Evolutionary conservation across 2,113 vertebrate species (phyloP), one percentile per base, ranked within the genome.

Genomic region (Eclectus roratus): DNA sequence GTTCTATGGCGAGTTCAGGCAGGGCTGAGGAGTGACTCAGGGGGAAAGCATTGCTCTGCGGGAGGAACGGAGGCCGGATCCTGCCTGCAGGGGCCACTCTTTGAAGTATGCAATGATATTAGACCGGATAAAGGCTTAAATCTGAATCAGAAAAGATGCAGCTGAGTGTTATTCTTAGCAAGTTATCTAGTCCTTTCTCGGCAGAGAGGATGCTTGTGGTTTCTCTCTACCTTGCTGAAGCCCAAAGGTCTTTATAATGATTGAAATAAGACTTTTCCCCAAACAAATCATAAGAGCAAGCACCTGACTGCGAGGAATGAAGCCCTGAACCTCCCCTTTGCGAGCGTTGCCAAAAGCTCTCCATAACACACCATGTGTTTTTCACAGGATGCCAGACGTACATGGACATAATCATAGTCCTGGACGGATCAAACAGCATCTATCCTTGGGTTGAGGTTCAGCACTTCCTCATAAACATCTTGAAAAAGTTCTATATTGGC

Each of bases 401-500:
- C 97, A 99, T 99, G 99, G 99, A 99, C 96, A 99, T 99, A 20
- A 96, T 99, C 87, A 99, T 99, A 3, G 99, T 99, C 25, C 97
- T 99, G 97, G 99, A 99, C 4, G 99, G 99, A 19, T 99, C 99
- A 73, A 99, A 99, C 97, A 99, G 99, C 96, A 99, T 99, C 65
- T 99, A 99, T 53, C 99, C 99, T 2, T 99, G 99, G 99, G 98
- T 98, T 19, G 99, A 99, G 86, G 99, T 99, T n/a, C 99, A 99
- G 85, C 97, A 99, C 92, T 99, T 99, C 96, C 98, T 99, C 93
- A 99, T 99, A 92, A 99, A 98, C 92, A 98, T 99, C 97, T 97
- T 99, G 74, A 98, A 99, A 58, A 99, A 99, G 96, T 99, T 99
- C 85, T 98, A 99, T 95, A 98, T 99, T 2, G 99, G 99, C 29